Evolutionary conservation across 2,113 vertebrate genomes (phyloP), one percentile per base, ranked within the genome.

Genomic region (Sinosuthora webbiana): DNA sequence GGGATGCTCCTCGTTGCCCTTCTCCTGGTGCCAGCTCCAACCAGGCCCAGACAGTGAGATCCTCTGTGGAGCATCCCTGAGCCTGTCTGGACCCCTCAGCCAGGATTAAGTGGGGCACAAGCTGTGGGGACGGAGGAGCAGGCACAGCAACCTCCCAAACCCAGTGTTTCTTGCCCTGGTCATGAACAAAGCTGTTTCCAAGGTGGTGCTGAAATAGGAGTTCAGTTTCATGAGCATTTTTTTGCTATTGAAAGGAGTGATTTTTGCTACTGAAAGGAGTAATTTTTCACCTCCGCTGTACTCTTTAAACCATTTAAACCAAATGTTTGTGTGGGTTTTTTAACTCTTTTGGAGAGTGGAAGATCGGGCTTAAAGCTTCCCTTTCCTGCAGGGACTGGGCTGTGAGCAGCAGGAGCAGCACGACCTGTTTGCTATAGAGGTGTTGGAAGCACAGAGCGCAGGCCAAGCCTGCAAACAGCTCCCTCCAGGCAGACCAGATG

Each of bases 1-100:
- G n/a, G 25, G 49, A 56, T 8, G 11, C 24, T 64, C 67, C 50
- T 52, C 11, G 8, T 21, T 78, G 55, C 21, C 45, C 35, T 65
- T 37, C 41, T 74, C 68, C 49, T 2, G 4, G 12, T 56, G 9
- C 41, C 1, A 0, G 19, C 11, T 69, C 21, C 67, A 3, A 0
- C 33, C 31, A 84, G 37, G 42, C 55, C 21, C 59, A 41, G 57
- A 52, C 5, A 1, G 31, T 56, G 59, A 30, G n/a, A 44, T 37
- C 47, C 60, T 18, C 41, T 25, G 28, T 1, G 37, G 39, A 81
- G 62, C 70, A 81, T 13, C 19, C 27, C 23, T 23, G 37, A 70
- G 21, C 9, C 45, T 4, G 0, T 21, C 28, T 28, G n/a, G 5
- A 18, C 23, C 27, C 62, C 47, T 15, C 7, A 7, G 10, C 19